Conservation (phyloP, 2,797 vertebrate genomes). For the Cossypha heuglini region DNA sequence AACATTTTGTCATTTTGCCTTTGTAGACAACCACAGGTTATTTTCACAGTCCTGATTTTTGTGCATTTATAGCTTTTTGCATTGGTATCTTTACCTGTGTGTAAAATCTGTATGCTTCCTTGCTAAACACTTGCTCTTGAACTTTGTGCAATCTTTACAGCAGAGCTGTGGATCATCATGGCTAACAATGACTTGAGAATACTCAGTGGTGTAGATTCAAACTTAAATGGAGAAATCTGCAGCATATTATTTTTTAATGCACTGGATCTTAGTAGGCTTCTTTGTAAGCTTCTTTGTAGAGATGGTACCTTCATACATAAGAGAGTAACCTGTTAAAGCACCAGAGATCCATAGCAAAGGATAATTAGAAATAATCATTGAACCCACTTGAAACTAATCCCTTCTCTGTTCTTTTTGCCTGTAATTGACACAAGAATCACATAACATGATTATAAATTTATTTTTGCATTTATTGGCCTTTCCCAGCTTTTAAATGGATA, state of each 20-base stretch:
- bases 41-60: neutral
- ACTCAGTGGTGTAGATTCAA: neutral
- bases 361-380: neutral
- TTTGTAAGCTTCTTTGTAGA: neutral
- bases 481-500: neutral
- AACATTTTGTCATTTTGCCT: neutral
- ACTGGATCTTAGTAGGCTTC: neutral
- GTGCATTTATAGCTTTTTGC: neutral
- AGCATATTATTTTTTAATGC: neutral
- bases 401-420: neutral
- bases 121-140: neutral
- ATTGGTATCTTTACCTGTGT: neutral
- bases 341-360: neutral
- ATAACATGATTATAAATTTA: neutral
- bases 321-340: neutral
- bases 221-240: neutral
- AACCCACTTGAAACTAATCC: neutral
- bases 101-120: neutral
- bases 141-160: neutral
- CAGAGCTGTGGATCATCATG: neutral
- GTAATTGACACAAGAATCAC: neutral
- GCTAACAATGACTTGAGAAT: neutral
- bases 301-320: neutral
- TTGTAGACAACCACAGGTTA: neutral
- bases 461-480: neutral